Evolutionary conservation across 2,888 invertebrate species (phyloP).

Genomic region (Habroteleia sp.): DNA sequence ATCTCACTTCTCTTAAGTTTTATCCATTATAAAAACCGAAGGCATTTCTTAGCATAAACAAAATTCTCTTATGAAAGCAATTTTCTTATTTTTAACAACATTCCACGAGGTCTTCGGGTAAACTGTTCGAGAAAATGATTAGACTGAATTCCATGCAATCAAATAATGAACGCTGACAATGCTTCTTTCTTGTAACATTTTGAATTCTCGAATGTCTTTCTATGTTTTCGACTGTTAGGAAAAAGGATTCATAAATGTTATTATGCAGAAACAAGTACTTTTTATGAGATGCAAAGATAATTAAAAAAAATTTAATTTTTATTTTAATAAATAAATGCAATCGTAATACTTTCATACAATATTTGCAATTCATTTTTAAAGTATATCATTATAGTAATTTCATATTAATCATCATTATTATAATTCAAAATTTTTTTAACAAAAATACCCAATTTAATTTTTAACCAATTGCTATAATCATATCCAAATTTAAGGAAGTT

Average conservation of each 20-base stretch:
- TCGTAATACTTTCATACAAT: too few relatives aligned
- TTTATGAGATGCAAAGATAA: too few relatives aligned
- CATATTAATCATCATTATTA: too few relatives aligned
- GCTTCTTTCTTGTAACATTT: constrained; percentile 36
- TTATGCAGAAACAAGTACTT: too few relatives aligned
- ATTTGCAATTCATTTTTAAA: too few relatives aligned
- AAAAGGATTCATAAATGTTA: neutral
- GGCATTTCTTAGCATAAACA: constrained; percentile 26
- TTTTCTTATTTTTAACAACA: constrained; percentile 46
- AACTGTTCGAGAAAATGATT: constrained; percentile 44
- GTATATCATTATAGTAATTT: too few relatives aligned
- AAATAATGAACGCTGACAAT: constrained; percentile 29
- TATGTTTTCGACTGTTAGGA: constrained; percentile 8
- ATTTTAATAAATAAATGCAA: too few relatives aligned
- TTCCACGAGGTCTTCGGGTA: constrained; percentile 38
- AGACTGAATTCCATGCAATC: constrained; percentile 43
- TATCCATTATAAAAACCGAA: neutral
- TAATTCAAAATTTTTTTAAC: too few relatives aligned
- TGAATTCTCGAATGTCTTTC: constrained; percentile 27
- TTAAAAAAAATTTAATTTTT: too few relatives aligned
- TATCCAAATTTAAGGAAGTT: constrained; percentile 1
- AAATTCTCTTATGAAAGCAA: constrained; percentile 20
- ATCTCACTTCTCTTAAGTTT: too few relatives aligned
- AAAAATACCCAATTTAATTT: too few relatives aligned
- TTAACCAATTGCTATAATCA: too few relatives aligned